Conservation (phyloP, 2,888 invertebrate species). For the Notodonta ziczac region DNA sequence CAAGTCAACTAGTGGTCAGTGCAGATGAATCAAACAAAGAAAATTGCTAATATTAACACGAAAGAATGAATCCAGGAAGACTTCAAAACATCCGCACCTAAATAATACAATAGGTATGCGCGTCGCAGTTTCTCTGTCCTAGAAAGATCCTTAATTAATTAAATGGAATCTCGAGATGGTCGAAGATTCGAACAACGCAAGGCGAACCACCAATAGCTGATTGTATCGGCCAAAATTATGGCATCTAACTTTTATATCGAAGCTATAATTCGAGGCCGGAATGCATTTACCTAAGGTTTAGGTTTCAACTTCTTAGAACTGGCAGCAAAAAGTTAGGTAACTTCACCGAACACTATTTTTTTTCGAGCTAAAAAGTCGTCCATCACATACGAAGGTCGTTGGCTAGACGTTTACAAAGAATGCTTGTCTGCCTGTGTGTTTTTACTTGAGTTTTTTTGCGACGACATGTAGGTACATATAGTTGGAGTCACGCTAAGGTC, state of each 20-base stretch:
- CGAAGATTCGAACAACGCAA: constrained; percentile 48
- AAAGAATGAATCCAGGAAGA: background rate
- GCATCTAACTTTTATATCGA: constrained; percentile 68
- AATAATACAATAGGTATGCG: background rate
- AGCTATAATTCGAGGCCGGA: constrained; percentile 63
- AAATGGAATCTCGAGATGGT: constrained; percentile 40
- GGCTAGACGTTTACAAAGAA: constrained; percentile 81
- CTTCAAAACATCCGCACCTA: background rate
- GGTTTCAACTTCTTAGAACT: constrained; percentile 64
- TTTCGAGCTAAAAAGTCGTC: constrained; percentile 74
- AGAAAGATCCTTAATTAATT: constrained; percentile 59
- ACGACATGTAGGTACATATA: constrained; percentile 71
- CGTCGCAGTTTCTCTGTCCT: constrained; percentile 34
- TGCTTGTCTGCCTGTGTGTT: constrained; percentile 74
- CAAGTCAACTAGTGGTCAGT: too few species aligned
- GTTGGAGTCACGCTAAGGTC: constrained; percentile 77
- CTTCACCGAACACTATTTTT: constrained; percentile 79
- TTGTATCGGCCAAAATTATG: constrained; percentile 76
- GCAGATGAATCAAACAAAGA: too few species aligned
- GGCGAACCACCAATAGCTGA: constrained; percentile 40
- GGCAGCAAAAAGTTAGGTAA: constrained; percentile 79
- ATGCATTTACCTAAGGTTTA: constrained; percentile 66
- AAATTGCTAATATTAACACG: too few species aligned
- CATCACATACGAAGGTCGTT: constrained; percentile 76
- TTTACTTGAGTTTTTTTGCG: constrained; percentile 73